These are phyloP conservation scores for Paratrypauchen microcephalus DNA, from an alignment of 2,797 vertebrate species.

Conservation along the genomic window DNA sequence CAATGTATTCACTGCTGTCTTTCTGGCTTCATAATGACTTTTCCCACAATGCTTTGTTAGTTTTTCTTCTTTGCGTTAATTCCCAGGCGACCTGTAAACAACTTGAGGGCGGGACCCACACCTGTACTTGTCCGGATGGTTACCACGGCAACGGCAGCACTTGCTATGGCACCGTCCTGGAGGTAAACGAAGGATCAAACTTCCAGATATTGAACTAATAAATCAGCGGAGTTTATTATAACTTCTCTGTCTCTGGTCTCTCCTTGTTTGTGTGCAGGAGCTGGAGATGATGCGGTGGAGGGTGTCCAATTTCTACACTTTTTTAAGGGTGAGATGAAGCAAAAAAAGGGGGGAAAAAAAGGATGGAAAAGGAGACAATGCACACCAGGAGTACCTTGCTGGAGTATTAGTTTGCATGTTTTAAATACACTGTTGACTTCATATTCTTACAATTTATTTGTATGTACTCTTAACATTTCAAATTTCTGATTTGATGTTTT, in stretches of 20 bases:
- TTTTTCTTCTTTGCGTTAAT: slow-evolving; percentile 6
- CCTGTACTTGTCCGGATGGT: slow-evolving; percentile 80
- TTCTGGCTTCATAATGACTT: not conserved
- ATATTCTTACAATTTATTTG: too few relatives aligned
- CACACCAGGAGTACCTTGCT: not conserved
- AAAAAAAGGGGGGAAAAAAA: not conserved
- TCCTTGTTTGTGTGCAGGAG: slow-evolving; percentile 77
- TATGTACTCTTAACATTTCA: too few relatives aligned
- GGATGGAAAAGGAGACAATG: not conserved
- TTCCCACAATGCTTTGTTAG: slow-evolving; percentile 6
- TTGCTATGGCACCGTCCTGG: slow-evolving; percentile 85
- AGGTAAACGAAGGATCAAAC: slow-evolving; percentile 29
- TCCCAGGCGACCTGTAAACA: slow-evolving; percentile 82
- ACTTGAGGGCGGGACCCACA: slow-evolving; percentile 62
- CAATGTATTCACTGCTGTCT: not conserved
- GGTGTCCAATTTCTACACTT: slow-evolving; percentile 70
- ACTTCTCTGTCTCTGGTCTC: not conserved
- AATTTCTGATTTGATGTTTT: too few relatives aligned
- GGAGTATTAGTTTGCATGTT: not conserved
- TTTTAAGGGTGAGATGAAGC: slow-evolving; percentile 76
- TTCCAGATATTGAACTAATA: not conserved
- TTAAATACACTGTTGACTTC: not conserved
- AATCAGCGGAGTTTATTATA: not conserved
- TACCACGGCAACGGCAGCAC: slow-evolving; percentile 82
- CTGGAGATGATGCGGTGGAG: slow-evolving; percentile 73